phyloP scores from a whole-genome alignment of 1,140 invertebrate species.

The Macrocentrus cingulum region DNA sequence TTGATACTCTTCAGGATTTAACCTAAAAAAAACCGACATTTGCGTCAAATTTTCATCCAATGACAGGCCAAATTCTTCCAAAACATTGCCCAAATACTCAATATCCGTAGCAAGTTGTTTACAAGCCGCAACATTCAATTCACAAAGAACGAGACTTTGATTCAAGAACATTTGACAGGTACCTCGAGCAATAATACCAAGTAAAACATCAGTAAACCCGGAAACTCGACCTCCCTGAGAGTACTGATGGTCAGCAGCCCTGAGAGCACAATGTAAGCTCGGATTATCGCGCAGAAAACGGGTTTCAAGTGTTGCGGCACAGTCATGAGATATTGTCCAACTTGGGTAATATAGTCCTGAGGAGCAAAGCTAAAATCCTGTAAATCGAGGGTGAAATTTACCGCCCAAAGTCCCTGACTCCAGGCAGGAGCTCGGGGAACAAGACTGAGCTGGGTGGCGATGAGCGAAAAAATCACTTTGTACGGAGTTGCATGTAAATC shows the following conservation, averaged over 20 bases:
- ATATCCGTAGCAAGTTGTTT: conserved; percentile 90
- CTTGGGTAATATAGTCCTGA: conserved; percentile 93
- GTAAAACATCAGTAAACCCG: conserved; percentile 72
- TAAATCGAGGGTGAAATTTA: conserved; percentile 62
- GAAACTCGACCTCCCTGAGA: conserved; percentile 59
- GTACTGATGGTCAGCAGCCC: conserved; percentile 66
- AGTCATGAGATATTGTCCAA: conserved; percentile 91
- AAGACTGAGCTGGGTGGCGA: conserved; percentile 61
- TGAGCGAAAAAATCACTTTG: conserved; percentile 68
- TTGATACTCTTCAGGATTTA: conserved; percentile 71
- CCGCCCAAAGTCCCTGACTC: conserved; percentile 29
- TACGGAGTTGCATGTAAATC: conserved; percentile 67
- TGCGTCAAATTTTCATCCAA: conserved; percentile 72
- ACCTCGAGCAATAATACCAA: conserved; percentile 73
- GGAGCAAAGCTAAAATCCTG: conserved; percentile 89
- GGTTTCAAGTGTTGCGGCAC: conserved; percentile 92
- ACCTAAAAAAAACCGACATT: conserved; percentile 68
- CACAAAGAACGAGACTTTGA: conserved; percentile 77
- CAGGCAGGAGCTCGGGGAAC: conserved; percentile 59
- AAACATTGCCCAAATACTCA: conserved; percentile 81
- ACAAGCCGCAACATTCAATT: conserved; percentile 71
- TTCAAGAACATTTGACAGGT: conserved; percentile 80
- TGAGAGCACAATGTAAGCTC: conserved; percentile 69
- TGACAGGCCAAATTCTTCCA: conserved; percentile 80
- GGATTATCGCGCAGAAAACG: conserved; percentile 75